Base-by-base conservation (phyloP, 2,113 vertebrate species). In the Ardeotis arabs region DNA sequence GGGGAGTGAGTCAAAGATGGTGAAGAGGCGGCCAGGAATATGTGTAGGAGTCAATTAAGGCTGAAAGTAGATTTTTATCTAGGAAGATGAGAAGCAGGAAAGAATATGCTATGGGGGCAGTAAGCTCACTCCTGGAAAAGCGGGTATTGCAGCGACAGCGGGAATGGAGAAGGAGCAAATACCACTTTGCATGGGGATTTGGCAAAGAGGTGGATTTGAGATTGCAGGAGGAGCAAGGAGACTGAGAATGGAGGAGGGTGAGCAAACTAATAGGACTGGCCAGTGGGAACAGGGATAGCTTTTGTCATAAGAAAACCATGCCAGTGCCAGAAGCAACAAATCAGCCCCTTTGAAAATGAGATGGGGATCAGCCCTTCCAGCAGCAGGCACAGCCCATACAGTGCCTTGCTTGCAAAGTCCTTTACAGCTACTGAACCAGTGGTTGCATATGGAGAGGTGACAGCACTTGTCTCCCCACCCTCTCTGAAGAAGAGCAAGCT, bases 1-100 rank as follows among this genome's bases (percentile, higher is more conserved):
- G 23, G 6, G 15, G 39, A 91, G 19, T 59, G 53, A 95, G 66
- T 83, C 91, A 87, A 93, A 85, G 44, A 87, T 58, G 35, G 31
- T 94, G 82, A 90, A 87, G 90, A 90, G 66, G 69, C 4, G 0
- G 58, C 60, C 49, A 85, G 62, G 44, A 87, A 60, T 91, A 82
- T 0, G 0, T 85, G 81, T 93, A 89, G 74, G 78, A 87, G 74
- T 85, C 58, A 85, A 45, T 80, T 77, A 92, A 84, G 29, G 52
- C n/a, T 90, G 74, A 64, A 87, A 87, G 84, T 56, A 84, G 60
- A 49, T 82, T 89, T 93, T 87, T 91, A 47, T 82, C 62, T 64
- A 47, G 60, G 66, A 84, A 79, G 49, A 91, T 75, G 33, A 89
- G 81, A 84, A 90, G 35, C 56, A 56, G 62, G n/a, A 87, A 89